These are phyloP conservation scores for Koerneria pararmatus DNA, from an alignment of 2,888 invertebrate species.

Conservation along the genomic window DNA sequence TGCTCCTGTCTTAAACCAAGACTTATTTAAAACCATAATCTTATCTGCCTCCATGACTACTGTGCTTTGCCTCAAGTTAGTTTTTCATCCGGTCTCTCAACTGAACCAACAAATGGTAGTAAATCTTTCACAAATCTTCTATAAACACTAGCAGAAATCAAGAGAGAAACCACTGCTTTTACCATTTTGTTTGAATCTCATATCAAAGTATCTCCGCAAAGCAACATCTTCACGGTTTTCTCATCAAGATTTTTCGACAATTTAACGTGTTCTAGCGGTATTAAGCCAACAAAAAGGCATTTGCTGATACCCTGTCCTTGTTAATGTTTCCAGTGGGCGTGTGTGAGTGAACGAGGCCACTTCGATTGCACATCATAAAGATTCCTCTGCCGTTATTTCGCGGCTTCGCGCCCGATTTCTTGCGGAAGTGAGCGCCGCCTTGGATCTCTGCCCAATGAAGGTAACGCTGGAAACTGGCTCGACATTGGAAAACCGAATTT, in stretches of 20 bases:
- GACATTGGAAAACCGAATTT: too few relatives aligned
- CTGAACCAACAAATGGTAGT: too few relatives aligned
- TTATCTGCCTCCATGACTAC: neutral
- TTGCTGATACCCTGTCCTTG: conserved; percentile 12
- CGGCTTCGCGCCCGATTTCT: conserved; percentile 39
- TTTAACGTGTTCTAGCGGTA: neutral
- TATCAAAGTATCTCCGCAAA: too few relatives aligned
- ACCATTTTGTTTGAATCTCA: too few relatives aligned
- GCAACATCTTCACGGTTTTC: too few relatives aligned
- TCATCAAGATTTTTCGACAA: neutral
- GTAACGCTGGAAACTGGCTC: conserved; percentile 39
- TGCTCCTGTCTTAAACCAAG: conserved; percentile 28
- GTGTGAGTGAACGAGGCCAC: conserved; percentile 9
- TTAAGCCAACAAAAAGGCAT: neutral
- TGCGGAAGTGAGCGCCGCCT: conserved; percentile 45
- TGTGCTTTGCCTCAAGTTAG: too few relatives aligned
- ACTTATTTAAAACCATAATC: neutral
- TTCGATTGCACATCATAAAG: conserved; percentile 40
- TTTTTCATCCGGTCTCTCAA: too few relatives aligned
- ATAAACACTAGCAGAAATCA: too few relatives aligned
- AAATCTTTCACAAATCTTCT: too few relatives aligned
- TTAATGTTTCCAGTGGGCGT: conserved; percentile 3
- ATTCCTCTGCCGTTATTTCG: conserved; percentile 38
- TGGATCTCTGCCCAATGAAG: conserved; percentile 39
- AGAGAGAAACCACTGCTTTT: too few relatives aligned